Percentiles rank a stretch among this genome's conserved stretches.
Conservation (phyloP, 2,888 invertebrate genomes). For the Noctua pronuba region DNA sequence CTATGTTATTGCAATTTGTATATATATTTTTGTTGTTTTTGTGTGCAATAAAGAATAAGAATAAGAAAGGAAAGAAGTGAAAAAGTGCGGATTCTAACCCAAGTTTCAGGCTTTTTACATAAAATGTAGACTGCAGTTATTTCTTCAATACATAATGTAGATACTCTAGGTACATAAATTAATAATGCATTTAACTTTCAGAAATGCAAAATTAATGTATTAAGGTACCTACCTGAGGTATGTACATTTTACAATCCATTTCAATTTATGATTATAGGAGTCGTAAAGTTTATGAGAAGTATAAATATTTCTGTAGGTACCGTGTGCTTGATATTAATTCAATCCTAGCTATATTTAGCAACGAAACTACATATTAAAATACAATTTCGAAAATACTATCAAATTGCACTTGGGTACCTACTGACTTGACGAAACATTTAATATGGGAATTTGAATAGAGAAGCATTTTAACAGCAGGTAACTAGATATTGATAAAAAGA, state of each 20-base stretch:
- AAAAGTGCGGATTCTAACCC: too few relatives aligned
- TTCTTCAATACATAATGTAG: too few relatives aligned
- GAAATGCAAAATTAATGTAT: conserved; percentile 8
- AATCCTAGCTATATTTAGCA: conserved; percentile 4
- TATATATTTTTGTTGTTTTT: too few relatives aligned
- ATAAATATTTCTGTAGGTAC: conserved; percentile 13
- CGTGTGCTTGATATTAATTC: conserved; percentile 6
- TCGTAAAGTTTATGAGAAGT: conserved; percentile 38
- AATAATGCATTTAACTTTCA: conserved; percentile 3
- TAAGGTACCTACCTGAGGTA: background rate
- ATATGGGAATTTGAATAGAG: background rate
- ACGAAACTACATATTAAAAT: background rate
- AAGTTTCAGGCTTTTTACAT: too few relatives aligned
- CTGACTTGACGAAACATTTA: background rate
- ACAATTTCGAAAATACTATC: background rate
- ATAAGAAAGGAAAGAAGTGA: too few relatives aligned
- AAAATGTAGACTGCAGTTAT: too few relatives aligned
- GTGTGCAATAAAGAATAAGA: too few relatives aligned
- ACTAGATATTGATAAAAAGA: background rate
- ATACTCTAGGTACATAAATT: too few relatives aligned
- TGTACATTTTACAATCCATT: conserved; percentile 26
- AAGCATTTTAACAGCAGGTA: background rate
- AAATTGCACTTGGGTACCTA: background rate
- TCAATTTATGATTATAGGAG: conserved; percentile 27
- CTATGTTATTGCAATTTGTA: too few relatives aligned